Conservation (phyloP, 2,888 invertebrate genomes). For the Hirtodrosophila duncani region DNA sequence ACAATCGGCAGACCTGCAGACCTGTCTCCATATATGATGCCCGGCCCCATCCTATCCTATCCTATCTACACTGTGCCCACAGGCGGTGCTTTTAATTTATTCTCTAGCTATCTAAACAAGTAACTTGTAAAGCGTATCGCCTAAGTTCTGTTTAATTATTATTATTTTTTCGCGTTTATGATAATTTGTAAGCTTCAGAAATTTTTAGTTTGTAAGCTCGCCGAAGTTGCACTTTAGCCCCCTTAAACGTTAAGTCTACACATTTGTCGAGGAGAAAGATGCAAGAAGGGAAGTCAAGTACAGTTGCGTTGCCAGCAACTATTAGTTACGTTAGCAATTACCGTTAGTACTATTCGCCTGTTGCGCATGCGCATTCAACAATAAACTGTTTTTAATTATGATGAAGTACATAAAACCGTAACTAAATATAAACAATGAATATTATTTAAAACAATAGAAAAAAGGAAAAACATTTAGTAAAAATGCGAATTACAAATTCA, state of each 20-base stretch:
- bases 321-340: conserved; percentile 34
- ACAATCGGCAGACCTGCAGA: conserved; percentile 22
- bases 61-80: conserved; percentile 7
- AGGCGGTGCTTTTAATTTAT: conserved; percentile 51
- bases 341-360: conserved; percentile 25
- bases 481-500: conserved; percentile 32
- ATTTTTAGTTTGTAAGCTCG: conserved; percentile 18
- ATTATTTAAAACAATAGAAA: conserved; percentile 44
- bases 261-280: conserved; percentile 13
- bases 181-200: conserved; percentile 1
- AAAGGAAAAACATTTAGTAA: conserved; percentile 29
- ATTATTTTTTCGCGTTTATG: conserved; percentile 24
- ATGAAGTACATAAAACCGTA: conserved; percentile 43
- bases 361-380: conserved; percentile 5
- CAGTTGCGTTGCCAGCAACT: conserved; percentile 23
- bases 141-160: conserved; percentile 37
- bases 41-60: not conserved
- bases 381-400: conserved; percentile 33
- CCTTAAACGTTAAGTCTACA: conserved; percentile 19
- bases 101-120: conserved; percentile 50
- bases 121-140: conserved; percentile 36
- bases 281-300: conserved; percentile 13
- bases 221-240: conserved; percentile 10
- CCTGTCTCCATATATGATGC: conserved; percentile 20
- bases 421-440: conserved; percentile 35